Evolutionary conservation across 2,113 vertebrate genomes (phyloP).

Genomic region (Lampris incognitus): DNA sequence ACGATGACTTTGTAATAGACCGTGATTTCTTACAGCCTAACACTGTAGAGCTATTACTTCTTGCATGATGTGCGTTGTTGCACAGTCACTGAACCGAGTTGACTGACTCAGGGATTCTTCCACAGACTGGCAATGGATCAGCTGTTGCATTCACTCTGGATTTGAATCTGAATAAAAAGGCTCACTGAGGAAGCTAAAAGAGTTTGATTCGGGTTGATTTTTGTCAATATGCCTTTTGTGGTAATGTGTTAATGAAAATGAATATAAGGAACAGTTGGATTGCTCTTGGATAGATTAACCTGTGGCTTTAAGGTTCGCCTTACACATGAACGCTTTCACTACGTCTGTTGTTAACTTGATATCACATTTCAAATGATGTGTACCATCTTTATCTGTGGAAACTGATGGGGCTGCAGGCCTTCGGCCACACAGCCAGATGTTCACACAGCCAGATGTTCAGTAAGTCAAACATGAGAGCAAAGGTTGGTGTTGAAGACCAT

Average conservation of each 20-base stretch:
- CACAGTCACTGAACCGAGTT: conserved; percentile 66
- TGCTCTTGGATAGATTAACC: no score
- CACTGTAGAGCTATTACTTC: conserved; percentile 42
- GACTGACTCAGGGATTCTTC: conserved; percentile 71
- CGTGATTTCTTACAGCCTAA: conserved; percentile 44
- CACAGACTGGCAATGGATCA: conserved; percentile 57
- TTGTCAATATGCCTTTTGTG: background rate
- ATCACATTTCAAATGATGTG: background rate
- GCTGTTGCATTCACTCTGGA: conserved; percentile 64
- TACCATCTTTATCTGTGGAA: background rate
- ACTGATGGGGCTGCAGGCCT: conserved; percentile 12
- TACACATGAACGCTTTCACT: no score
- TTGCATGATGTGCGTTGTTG: conserved; percentile 68
- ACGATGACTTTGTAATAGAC: conserved; percentile 54
- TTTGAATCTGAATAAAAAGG: conserved; percentile 69
- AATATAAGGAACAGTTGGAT: background rate
- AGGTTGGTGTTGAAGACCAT: background rate
- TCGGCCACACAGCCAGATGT: conserved; percentile 12
- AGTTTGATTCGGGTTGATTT: background rate
- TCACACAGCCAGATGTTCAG: background rate
- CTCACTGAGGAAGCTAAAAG: conserved; percentile 54
- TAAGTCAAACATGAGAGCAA: conserved; percentile 21
- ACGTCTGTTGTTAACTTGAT: no score
- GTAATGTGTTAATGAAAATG: background rate
- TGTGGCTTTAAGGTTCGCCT: no score